These are phyloP conservation scores for Lepetodrilus schrolli DNA, from an alignment of 2,888 invertebrate species.

Conservation along the genomic window DNA sequence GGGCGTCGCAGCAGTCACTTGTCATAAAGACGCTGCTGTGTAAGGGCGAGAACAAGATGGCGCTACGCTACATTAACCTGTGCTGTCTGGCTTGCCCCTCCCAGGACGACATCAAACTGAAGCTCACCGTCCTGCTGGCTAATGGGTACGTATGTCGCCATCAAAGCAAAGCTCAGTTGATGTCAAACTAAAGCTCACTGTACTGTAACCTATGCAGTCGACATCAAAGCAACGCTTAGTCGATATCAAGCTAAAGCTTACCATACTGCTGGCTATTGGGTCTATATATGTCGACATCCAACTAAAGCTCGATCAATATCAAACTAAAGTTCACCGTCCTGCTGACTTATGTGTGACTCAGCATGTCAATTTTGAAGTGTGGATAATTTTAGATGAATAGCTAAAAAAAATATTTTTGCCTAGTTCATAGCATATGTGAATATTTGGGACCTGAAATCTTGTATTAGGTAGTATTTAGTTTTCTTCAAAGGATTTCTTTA, in stretches of 20 bases:
- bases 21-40: conserved; percentile 81
- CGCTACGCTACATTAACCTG: conserved; percentile 79
- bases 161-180: no score
- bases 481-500: no score
- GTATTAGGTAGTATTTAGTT: no score
- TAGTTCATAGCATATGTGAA: no score
- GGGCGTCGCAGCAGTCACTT: conserved; percentile 84
- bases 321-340: conserved; percentile 79
- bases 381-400: no score
- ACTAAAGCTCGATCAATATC: no score
- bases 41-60: conserved; percentile 83
- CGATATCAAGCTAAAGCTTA: conserved; percentile 78
- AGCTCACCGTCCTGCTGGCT: conserved; percentile 80
- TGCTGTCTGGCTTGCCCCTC: conserved; percentile 73
- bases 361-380: no score
- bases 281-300: conserved; percentile 48
- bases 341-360: conserved; percentile 80
- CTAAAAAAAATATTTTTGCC: no score
- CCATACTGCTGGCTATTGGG: conserved; percentile 81
- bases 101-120: conserved; percentile 77
- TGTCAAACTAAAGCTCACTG: no score
- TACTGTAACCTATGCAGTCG: no score
- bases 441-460: no score
- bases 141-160: conserved; percentile 76
- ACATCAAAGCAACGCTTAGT: no score